phyloP scores from a whole-genome alignment of 2,888 invertebrate genomes.

The Coelinius sp. region DNA sequence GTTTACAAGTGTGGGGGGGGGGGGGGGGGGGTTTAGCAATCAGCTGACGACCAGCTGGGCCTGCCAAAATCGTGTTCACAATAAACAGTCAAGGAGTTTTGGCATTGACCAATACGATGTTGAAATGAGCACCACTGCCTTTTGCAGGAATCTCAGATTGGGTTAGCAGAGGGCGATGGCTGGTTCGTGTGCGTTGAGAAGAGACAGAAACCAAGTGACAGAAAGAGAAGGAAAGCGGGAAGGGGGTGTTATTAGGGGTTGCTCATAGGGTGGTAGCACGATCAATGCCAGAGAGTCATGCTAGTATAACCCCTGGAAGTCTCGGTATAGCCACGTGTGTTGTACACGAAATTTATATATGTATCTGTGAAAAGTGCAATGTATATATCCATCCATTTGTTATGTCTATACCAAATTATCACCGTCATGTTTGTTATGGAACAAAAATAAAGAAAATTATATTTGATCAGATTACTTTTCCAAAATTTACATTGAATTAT shows the following conservation, averaged over 20 bases:
- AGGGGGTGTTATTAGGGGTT: conserved; percentile 68
- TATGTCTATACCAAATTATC: neutral
- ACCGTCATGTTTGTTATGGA: neutral
- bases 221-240: conserved; percentile 45
- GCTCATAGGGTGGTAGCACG: conserved; percentile 69
- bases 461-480: neutral
- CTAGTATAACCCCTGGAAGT: conserved; percentile 55
- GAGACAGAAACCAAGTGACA: conserved; percentile 36
- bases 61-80: conserved; percentile 9
- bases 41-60: conserved; percentile 67
- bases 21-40: conserved; percentile 52
- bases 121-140: conserved; percentile 17
- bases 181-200: conserved; percentile 25
- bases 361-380: conserved; percentile 14
- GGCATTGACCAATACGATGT: neutral
- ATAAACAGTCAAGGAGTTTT: neutral
- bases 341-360: conserved; percentile 34
- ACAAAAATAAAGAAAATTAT: no score
- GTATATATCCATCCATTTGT: neutral
- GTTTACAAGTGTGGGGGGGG: conserved; percentile 28
- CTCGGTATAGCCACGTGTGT: conserved; percentile 34
- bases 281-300: conserved; percentile 70
- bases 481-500: neutral
- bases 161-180: conserved; percentile 58
- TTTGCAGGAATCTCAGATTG: conserved; percentile 56